Evolutionary conservation across 2,797 vertebrate species (phyloP).

Genomic region (Poeciliopsis turneri): DNA sequence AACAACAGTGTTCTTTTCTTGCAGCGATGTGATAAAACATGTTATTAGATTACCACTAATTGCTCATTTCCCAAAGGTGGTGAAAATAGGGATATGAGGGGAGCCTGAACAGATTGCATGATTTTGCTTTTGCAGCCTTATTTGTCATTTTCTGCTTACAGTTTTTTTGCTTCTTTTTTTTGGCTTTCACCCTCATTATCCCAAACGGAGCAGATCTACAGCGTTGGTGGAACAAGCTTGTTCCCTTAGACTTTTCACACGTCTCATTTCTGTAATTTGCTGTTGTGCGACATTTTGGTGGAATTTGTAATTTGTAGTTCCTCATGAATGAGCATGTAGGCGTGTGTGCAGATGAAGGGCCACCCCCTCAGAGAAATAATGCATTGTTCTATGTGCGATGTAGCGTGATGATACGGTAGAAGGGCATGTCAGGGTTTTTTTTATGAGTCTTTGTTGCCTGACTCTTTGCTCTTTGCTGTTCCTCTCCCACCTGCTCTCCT

Average conservation of each 20-base stretch:
- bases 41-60: conserved; percentile 44
- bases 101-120: conserved; percentile 23
- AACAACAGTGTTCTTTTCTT: conserved; percentile 22
- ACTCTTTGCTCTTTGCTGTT: conserved; percentile 38
- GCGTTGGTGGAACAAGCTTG: conserved; percentile 40
- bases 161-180: not conserved
- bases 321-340: conserved; percentile 46
- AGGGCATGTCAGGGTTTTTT: conserved; percentile 56
- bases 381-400: conserved; percentile 71
- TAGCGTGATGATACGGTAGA: conserved; percentile 41
- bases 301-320: conserved; percentile 56
- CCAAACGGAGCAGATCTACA: conserved; percentile 43
- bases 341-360: conserved; percentile 57
- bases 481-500: conserved; percentile 19
- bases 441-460: conserved; percentile 73
- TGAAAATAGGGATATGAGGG: conserved; percentile 39
- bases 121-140: conserved; percentile 12
- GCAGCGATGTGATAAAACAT: conserved; percentile 28
- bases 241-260: conserved; percentile 1
- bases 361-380: conserved; percentile 52
- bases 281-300: conserved; percentile 33
- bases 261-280: conserved; percentile 20
- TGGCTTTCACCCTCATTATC: not conserved
- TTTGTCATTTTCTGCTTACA: not conserved
- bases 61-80: conserved; percentile 37